These are phyloP conservation scores for Austrolebias charrua DNA, from an alignment of 2,797 vertebrate species.

Conservation along the genomic window DNA sequence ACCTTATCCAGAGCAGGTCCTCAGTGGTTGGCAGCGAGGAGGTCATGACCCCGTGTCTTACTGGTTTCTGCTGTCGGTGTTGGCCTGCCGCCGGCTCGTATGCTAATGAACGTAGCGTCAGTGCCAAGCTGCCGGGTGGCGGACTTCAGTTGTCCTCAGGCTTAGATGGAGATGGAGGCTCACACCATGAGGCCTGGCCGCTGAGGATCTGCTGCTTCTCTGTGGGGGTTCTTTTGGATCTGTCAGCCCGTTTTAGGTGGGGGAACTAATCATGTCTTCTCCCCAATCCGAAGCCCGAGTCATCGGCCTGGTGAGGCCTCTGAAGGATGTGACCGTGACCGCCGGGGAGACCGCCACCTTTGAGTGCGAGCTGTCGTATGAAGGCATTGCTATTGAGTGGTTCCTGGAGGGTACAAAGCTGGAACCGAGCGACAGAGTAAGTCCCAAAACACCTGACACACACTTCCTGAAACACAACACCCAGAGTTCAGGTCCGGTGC, in stretches of 20 bases:
- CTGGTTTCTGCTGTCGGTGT: slow-evolving; percentile 81
- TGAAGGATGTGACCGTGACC: slow-evolving; percentile 92
- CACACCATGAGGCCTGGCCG: slow-evolving; percentile 78
- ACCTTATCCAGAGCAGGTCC: slow-evolving; percentile 86
- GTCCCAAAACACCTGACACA: slow-evolving; percentile 40
- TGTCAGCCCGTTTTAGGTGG: slow-evolving; percentile 49
- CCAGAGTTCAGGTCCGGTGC: neutral
- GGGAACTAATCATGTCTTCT: slow-evolving; percentile 86
- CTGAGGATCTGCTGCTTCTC: slow-evolving; percentile 67
- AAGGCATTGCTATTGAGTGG: slow-evolving; percentile 94
- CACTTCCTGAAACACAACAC: slow-evolving; percentile 40
- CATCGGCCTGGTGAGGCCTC: slow-evolving; percentile 86
- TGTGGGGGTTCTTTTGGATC: slow-evolving; percentile 55
- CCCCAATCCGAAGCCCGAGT: slow-evolving; percentile 89
- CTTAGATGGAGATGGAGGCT: no score
- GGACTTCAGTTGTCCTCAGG: slow-evolving; percentile 75
- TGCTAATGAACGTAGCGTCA: slow-evolving; percentile 79
- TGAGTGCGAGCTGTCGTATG: slow-evolving; percentile 94
- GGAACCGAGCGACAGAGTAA: slow-evolving; percentile 93
- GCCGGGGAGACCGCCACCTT: slow-evolving; percentile 99
- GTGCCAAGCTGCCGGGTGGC: slow-evolving; percentile 63
- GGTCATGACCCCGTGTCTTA: slow-evolving; percentile 67
- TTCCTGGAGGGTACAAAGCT: slow-evolving; percentile 90
- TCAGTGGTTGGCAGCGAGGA: slow-evolving; percentile 81
- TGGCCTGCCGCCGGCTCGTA: slow-evolving; percentile 78